Base-by-base conservation (phyloP, 2,797 vertebrate species). In the Muscicapa striata region DNA sequence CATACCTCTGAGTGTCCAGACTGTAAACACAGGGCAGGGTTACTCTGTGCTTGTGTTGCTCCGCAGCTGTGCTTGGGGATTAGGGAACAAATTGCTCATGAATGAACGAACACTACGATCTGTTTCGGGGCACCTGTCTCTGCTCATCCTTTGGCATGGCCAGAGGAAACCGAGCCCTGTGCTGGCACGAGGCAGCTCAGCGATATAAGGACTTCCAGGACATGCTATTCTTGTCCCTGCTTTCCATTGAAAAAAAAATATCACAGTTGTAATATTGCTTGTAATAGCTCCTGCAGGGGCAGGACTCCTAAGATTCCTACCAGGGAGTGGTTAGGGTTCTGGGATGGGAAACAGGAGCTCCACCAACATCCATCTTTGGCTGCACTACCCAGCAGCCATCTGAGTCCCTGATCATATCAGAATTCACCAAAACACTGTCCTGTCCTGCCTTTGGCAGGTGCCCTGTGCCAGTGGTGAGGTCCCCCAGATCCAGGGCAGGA, bases 181-280 rank as follows among this genome's bases (percentile, higher is more conserved):
- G 4, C 3, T 10, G 75, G 86, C 93, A 87, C 5, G 45, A 43
- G 68, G 77, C 54, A 16, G 70, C n/a, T 34, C 26, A 2, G 93
- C 22, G 0, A 63, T 78, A 79, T 74, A 77, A 90, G 88, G 90
- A 89, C 92, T 95, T 90, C 90, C 81, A 87, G 93, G 90, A 48
- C 32, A 0, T 40, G 68, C 76, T 95, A 67, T 95, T 95, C 75
- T 79, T 34, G 38, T 52, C 49, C 21, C 64, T 70, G 84, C 76
- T 86, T 79, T 89, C 84, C 95, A 93, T 64, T 94, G 88, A 95
- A 63, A 89, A 89, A 92, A 92, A 85, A 78, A 43, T 45, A 34
- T 52, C 2, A 0, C 34, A 5, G 63, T 40, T 30, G 80, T 76
- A 73, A 87, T 82, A 76, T 3, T n/a, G 38, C 86, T 86, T 1